Conservation (phyloP, 2,797 vertebrate species). For the Rhinella marina region DNA sequence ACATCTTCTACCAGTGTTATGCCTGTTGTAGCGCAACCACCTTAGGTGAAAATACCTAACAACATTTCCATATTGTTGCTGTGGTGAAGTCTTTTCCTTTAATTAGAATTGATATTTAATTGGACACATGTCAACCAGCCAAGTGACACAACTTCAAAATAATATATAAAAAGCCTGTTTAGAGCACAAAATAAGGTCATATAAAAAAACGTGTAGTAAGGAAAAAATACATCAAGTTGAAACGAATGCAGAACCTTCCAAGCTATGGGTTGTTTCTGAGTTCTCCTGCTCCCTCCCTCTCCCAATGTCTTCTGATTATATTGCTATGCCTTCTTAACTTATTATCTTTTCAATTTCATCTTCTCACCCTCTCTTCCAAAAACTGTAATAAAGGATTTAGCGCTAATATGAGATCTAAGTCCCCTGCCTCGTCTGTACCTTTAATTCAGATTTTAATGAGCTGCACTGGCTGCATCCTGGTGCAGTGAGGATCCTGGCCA, state of each 20-base stretch:
- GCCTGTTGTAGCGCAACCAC: no score
- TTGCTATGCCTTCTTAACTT: conserved; percentile 33
- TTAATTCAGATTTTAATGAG: conserved; percentile 61
- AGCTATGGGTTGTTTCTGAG: background rate
- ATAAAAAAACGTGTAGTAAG: background rate
- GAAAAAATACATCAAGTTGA: background rate
- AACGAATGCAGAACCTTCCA: conserved; percentile 6
- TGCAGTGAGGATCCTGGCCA: conserved; percentile 29
- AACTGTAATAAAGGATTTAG: conserved; percentile 40
- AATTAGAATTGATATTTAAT: background rate
- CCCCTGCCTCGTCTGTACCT: conserved; percentile 32
- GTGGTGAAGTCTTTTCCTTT: no score
- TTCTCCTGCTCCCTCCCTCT: background rate
- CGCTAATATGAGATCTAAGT: conserved; percentile 11
- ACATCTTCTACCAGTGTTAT: no score
- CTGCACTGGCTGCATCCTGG: conserved; percentile 24
- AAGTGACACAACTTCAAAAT: background rate
- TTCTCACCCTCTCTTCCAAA: conserved; percentile 45
- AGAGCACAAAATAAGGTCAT: no score
- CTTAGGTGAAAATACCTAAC: no score
- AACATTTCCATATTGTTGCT: no score
- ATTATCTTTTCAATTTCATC: conserved; percentile 56
- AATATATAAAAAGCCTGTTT: background rate
- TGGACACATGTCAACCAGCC: background rate
- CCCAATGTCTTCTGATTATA: conserved; percentile 1